phyloP scores from a whole-genome alignment of 2,888 invertebrate genomes.

The Drosophila anomelani region DNA sequence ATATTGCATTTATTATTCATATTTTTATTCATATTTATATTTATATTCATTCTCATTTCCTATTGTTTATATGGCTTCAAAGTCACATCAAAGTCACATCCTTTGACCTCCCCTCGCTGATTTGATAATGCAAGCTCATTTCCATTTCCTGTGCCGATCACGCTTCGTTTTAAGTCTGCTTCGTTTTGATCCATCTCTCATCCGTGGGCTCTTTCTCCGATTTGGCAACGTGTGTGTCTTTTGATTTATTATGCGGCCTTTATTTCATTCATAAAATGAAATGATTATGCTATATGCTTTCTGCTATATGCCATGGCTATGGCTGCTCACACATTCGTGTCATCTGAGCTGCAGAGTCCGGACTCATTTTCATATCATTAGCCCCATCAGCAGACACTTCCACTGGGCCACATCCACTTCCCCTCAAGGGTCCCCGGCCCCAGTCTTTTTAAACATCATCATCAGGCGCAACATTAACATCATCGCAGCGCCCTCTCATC shows the following conservation, averaged over 20 bases:
- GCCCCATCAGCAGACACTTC: slow-evolving; percentile 60
- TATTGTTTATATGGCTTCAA: background rate
- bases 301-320: slow-evolving; percentile 15
- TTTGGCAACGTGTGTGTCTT: slow-evolving; percentile 57
- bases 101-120: slow-evolving; percentile 17
- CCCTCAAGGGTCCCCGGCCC: slow-evolving; percentile 1
- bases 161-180: slow-evolving; percentile 50
- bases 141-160: slow-evolving; percentile 73
- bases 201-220: slow-evolving; percentile 17
- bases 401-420: slow-evolving; percentile 16
- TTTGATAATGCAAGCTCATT: slow-evolving; percentile 58
- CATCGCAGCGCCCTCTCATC: slow-evolving; percentile 52
- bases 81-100: background rate
- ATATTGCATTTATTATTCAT: background rate
- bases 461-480: slow-evolving; percentile 43
- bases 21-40: too few relatives aligned
- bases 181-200: slow-evolving; percentile 20
- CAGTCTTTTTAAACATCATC: slow-evolving; percentile 62
- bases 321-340: slow-evolving; percentile 64
- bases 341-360: slow-evolving; percentile 58
- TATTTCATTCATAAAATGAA: slow-evolving; percentile 75
- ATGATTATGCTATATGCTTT: slow-evolving; percentile 39
- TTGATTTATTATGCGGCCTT: slow-evolving; percentile 67
- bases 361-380: slow-evolving; percentile 82
- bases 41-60: background rate